A percentile compares a stretch with the other conserved stretches of the same genome.
Conservation (phyloP, 1,140 invertebrate species). For the Papilio polyxenes region DNA sequence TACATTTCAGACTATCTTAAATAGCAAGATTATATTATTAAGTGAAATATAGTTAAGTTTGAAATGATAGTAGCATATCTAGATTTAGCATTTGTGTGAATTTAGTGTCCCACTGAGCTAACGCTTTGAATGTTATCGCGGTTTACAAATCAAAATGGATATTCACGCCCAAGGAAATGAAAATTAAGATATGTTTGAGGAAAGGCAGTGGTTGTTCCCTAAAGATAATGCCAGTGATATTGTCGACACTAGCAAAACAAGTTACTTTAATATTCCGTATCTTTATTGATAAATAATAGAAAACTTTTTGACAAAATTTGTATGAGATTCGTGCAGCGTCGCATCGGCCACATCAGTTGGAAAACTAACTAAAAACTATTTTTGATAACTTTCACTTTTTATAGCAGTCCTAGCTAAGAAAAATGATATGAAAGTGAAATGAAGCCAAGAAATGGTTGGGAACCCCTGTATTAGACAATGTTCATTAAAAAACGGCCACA, state of each 20-base stretch:
- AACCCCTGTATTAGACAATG: too few relatives aligned
- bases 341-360: too few relatives aligned
- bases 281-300: not conserved
- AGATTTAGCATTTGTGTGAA: constrained; percentile 15
- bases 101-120: constrained; percentile 19
- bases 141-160: constrained; percentile 17
- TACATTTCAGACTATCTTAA: not conserved
- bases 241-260: constrained; percentile 14
- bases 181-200: constrained; percentile 15
- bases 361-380: too few relatives aligned
- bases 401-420: too few relatives aligned
- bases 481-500: not conserved
- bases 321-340: too few relatives aligned
- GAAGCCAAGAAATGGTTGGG: too few relatives aligned
- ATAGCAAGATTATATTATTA: not conserved
- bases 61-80: not conserved
- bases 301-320: too few relatives aligned
- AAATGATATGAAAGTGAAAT: too few relatives aligned
- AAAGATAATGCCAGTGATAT: constrained; percentile 6
- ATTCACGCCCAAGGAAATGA: constrained; percentile 20
- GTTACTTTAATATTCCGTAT: not conserved
- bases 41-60: not conserved
- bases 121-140: constrained; percentile 19
- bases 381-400: too few relatives aligned
- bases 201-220: constrained; percentile 3